Evolutionary conservation across 2,113 vertebrate species (phyloP).

Genomic region (Notothenia coriiceps): DNA sequence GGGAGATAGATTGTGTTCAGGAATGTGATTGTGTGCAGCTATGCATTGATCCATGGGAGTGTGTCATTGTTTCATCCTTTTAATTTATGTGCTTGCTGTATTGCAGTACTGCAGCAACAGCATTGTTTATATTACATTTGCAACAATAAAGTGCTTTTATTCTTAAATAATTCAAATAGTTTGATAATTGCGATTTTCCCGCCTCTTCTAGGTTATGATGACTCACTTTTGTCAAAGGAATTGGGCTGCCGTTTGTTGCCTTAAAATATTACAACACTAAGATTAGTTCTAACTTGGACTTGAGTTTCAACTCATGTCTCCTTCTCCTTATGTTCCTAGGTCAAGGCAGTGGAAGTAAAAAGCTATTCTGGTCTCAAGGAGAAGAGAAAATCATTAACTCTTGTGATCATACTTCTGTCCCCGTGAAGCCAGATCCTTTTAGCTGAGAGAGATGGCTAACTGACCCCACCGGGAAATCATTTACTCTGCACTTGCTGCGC

Average conservation of each 20-base stretch:
- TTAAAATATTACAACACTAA: not conserved
- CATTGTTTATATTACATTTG: not conserved
- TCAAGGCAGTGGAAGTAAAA: slow-evolving; percentile 50
- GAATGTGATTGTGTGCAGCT: slow-evolving; percentile 50
- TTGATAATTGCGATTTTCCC: not conserved
- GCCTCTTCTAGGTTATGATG: not conserved
- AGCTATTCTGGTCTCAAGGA: slow-evolving; percentile 71
- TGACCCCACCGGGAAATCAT: slow-evolving; percentile 82
- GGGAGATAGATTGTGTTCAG: slow-evolving; percentile 17
- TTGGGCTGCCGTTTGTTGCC: not conserved
- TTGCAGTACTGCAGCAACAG: not conserved
- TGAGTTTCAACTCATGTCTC: slow-evolving; percentile 26
- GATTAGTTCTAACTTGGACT: slow-evolving; percentile 37
- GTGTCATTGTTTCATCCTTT: slow-evolving; percentile 2
- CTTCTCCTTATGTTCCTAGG: slow-evolving; percentile 23
- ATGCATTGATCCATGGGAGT: slow-evolving; percentile 28
- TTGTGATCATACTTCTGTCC: slow-evolving; percentile 65
- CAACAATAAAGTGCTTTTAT: not conserved
- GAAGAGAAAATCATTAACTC: slow-evolving; percentile 81
- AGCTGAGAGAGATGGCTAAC: slow-evolving; percentile 67
- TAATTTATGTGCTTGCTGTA: not conserved
- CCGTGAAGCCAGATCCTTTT: slow-evolving; percentile 58
- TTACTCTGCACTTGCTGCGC: slow-evolving; percentile 66
- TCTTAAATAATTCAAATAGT: not conserved
- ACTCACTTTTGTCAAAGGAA: slow-evolving; percentile 19